phyloP scores from a whole-genome alignment of 2,113 vertebrate genomes.

The Hipposideros armiger region DNA sequence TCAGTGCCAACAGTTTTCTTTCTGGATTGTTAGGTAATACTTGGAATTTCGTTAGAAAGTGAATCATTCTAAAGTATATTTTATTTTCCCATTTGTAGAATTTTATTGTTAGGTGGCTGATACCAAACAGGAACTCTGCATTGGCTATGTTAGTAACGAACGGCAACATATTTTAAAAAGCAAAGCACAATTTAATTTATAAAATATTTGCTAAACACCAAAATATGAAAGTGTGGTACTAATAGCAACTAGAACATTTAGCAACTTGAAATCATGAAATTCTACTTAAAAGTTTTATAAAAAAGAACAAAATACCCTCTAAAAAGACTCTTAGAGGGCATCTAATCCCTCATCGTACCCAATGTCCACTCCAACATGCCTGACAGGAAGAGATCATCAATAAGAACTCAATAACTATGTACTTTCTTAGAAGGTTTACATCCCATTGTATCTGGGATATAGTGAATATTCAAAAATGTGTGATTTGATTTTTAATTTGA shows the following conservation, averaged over 20 bases:
- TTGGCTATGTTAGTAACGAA: not conserved
- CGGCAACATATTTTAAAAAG: constrained; percentile 4
- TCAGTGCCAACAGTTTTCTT: not conserved
- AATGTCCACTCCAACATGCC: not conserved
- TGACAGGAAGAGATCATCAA: not conserved
- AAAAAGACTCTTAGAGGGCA: not conserved
- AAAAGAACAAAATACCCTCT: not conserved
- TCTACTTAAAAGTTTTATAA: constrained; percentile 17
- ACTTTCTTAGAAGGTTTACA: constrained; percentile 4
- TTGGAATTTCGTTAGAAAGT: constrained; percentile 27
- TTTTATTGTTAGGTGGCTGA: constrained; percentile 20
- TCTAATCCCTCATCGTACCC: not conserved
- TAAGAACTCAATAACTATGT: not conserved
- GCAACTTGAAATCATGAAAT: constrained; percentile 18
- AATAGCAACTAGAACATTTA: not conserved
- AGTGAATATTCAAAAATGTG: not conserved
- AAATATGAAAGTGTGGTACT: not conserved
- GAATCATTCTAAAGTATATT: constrained; percentile 27
- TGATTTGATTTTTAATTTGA: constrained; percentile 40
- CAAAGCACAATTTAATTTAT: not conserved
- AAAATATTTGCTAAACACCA: not conserved
- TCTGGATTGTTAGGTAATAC: not conserved
- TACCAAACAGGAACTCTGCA: not conserved
- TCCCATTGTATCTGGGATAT: not conserved
- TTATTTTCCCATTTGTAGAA: constrained; percentile 6